A percentile compares a stretch with the other conserved stretches of the same genome.
phyloP scores from a whole-genome alignment of 1,140 invertebrate genomes.

The Goniozus legneri region DNA sequence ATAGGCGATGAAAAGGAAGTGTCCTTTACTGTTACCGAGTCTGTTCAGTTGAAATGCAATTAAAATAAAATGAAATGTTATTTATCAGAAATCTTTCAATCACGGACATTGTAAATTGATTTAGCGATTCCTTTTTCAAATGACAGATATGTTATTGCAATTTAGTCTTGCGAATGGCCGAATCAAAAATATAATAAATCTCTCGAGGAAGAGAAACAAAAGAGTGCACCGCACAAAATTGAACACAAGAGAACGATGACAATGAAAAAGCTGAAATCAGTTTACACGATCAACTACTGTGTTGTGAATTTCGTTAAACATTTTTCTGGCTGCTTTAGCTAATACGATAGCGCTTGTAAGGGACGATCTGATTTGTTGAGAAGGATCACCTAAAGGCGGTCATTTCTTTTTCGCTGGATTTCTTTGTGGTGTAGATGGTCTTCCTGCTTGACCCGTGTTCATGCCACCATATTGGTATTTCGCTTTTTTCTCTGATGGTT shows the following conservation, averaged over 20 bases:
- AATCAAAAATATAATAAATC: too few species aligned
- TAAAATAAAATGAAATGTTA: too few species aligned
- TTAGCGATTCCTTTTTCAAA: too few species aligned
- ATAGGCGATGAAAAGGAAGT: conserved; percentile 10
- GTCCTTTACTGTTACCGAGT: conserved; percentile 7
- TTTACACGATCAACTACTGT: too few species aligned
- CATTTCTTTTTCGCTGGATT: conserved; percentile 80
- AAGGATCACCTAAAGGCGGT: conserved; percentile 42
- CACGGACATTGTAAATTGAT: too few species aligned
- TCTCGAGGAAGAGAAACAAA: not conserved
- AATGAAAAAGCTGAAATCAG: too few species aligned
- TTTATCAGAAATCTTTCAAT: too few species aligned
- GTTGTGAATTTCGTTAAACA: conserved; percentile 20
- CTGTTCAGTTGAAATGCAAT: conserved; percentile 25
- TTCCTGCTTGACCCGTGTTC: conserved; percentile 63
- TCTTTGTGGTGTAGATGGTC: conserved; percentile 86
- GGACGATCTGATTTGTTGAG: conserved; percentile 36
- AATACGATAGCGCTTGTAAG: conserved; percentile 20
- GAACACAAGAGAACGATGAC: not conserved
- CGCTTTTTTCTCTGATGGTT: conserved; percentile 97
- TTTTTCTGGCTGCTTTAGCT: conserved; percentile 21
- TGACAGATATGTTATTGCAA: too few species aligned
- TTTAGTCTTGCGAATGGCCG: too few species aligned
- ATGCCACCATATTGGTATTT: conserved; percentile 94
- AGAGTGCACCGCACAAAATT: not conserved